Evolutionary conservation across 2,888 invertebrate genomes (phyloP), one percentile per base, ranked within the genome.

Genomic region (Hecatera dysodea): DNA sequence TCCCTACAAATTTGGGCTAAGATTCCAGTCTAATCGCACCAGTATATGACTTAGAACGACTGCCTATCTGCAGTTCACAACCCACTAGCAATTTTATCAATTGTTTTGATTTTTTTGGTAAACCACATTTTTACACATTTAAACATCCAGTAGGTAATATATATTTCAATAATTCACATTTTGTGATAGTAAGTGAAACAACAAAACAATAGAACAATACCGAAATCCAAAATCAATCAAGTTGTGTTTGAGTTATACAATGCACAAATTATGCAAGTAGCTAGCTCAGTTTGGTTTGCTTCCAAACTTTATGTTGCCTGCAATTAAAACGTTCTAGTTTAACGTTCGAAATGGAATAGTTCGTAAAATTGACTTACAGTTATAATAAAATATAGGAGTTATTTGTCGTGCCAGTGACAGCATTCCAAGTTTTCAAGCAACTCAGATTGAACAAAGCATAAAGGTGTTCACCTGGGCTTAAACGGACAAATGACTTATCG

Each of bases 191-290:
- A 56, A 19, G 8, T 24, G 6, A 27, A 62, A 39, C 62, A 64
- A 24, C 22, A 2, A 64, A 60, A 77, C 42, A 59, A 42, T 52
- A 24, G 19, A 52, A 61, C 55, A 75, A 62, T 33, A 39, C 19
- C 19, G n/a, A 75, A 67, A 52, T 60, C 52, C 46, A 24, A 66
- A 56, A 59, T 56, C 24, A 48, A 52, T 50, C 3, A 72, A 62
- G 36, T 67, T 71, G 1, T 62, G 53, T 81, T 78, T 76, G 57
- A 67, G 56, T 81, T 61, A 29, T 22, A 71, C 42, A 48, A 81
- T 56, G 52, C 44, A 55, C 44, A 57, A 62, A 77, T 78, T 65
- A 42, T 46, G 67, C 64, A 81, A 77, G 77, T 57, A 62, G 36
- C 42, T 29, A 42, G 44, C 1, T 2, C 36, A 55, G 67, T 61